Conservation (phyloP, 2,113 vertebrate species). For the Ceratotherium simum region DNA sequence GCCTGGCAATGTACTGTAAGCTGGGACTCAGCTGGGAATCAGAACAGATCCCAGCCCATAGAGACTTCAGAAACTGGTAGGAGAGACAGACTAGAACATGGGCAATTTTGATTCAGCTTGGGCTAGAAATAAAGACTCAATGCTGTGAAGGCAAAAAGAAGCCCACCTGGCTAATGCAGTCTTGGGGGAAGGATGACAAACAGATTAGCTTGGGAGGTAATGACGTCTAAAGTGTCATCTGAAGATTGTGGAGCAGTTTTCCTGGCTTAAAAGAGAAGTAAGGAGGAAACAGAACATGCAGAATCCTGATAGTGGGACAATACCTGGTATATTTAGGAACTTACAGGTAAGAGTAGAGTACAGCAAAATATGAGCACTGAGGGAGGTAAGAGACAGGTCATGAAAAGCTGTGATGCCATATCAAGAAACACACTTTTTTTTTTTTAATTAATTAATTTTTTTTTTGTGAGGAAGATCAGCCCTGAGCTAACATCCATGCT, state of each 20-base stretch:
- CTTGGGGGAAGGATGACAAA: neutral
- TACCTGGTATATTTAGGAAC: neutral
- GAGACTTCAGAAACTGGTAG: neutral
- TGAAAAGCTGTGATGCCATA: no score
- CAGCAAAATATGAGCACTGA: neutral
- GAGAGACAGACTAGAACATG: neutral
- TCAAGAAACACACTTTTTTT: neutral
- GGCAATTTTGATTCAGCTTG: neutral
- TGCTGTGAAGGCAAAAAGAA: neutral
- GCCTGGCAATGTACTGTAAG: fast-evolving
- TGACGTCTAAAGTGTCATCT: neutral
- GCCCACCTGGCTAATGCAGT: neutral
- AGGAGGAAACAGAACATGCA: neutral
- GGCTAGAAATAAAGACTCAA: neutral
- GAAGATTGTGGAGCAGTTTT: neutral
- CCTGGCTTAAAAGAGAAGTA: neutral
- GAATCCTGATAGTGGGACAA: neutral
- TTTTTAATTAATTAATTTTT: no score
- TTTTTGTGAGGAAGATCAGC: no score
- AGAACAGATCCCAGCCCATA: no score
- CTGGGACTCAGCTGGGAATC: neutral
- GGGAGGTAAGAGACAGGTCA: neutral
- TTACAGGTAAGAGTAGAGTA: neutral
- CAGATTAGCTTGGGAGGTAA: neutral
- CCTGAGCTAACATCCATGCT: no score